Evolutionary conservation across 2,797 vertebrate genomes (phyloP).

Genomic region (Diceros bicornis): DNA sequence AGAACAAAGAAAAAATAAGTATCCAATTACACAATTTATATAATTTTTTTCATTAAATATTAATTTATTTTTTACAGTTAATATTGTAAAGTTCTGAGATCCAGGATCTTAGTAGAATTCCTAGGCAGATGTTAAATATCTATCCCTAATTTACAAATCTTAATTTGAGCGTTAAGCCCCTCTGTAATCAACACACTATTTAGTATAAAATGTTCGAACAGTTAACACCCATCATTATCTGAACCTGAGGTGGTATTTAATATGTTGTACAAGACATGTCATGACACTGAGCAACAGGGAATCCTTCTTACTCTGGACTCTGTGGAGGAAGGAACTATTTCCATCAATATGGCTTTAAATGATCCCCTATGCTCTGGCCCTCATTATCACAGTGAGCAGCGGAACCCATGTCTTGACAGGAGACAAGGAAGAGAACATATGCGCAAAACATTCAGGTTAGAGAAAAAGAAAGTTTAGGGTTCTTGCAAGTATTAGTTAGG

Average conservation of each 20-base stretch:
- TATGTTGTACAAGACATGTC: not conserved
- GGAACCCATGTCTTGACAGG: not conserved
- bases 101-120: not conserved
- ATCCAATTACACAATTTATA: not conserved
- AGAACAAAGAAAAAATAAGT: constrained; percentile 23
- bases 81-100: not conserved
- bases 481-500: not conserved
- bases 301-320: not conserved
- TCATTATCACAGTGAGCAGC: not conserved
- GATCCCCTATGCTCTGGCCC: not conserved
- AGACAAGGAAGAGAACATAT: not conserved
- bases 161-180: not conserved
- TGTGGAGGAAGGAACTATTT: not conserved
- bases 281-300: not conserved
- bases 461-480: not conserved
- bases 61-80: not conserved
- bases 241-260: not conserved
- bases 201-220: not conserved
- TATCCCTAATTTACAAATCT: not conserved
- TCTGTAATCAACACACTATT: not conserved
- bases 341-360: not conserved
- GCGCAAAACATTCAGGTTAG: not conserved
- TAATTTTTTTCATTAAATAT: constrained; percentile 11
- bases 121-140: not conserved
- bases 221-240: not conserved